These are phyloP conservation scores for Drosophila affinis DNA, from an alignment of 2,888 invertebrate genomes.

Conservation along the genomic window DNA sequence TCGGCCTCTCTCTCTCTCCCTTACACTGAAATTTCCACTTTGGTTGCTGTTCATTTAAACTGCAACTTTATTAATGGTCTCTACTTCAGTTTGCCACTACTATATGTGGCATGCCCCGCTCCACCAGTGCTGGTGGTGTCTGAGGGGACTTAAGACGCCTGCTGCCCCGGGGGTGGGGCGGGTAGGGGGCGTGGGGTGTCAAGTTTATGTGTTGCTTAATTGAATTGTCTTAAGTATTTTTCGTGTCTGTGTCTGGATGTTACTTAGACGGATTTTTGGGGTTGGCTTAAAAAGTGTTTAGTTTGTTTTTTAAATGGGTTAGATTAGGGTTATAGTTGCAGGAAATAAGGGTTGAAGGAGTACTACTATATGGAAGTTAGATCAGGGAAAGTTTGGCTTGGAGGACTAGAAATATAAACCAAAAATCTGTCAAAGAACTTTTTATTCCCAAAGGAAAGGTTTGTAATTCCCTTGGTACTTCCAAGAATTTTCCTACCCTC, in stretches of 20 bases:
- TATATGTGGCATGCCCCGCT: not conserved
- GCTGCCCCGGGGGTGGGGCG: slow-evolving; percentile 4
- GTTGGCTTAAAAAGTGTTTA: slow-evolving; percentile 22
- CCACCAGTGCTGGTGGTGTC: not conserved
- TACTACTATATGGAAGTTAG: too few species aligned
- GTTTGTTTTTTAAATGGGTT: slow-evolving; percentile 9
- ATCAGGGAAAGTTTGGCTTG: not conserved
- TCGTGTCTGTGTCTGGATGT: slow-evolving; percentile 22
- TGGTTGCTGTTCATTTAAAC: slow-evolving; percentile 66
- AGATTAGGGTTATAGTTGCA: slow-evolving; percentile 2
- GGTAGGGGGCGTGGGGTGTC: slow-evolving; percentile 42
- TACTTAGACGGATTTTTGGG: slow-evolving; percentile 29
- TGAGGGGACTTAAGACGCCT: slow-evolving; percentile 23
- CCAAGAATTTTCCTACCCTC: not conserved
- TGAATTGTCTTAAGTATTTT: slow-evolving; percentile 70
- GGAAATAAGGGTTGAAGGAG: not conserved
- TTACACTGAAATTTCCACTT: slow-evolving; percentile 18
- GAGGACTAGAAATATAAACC: not conserved
- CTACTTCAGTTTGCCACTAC: slow-evolving; percentile 48
- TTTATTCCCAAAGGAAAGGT: not conserved
- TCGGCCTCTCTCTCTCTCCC: not conserved
- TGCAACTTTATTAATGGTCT: slow-evolving; percentile 70
- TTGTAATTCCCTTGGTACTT: too few species aligned
- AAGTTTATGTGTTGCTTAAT: slow-evolving; percentile 75
- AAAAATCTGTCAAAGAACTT: not conserved